Evolutionary conservation across 2,113 vertebrate species (phyloP), one percentile per base, ranked within the genome.

Genomic region (Vicugna pacos): DNA sequence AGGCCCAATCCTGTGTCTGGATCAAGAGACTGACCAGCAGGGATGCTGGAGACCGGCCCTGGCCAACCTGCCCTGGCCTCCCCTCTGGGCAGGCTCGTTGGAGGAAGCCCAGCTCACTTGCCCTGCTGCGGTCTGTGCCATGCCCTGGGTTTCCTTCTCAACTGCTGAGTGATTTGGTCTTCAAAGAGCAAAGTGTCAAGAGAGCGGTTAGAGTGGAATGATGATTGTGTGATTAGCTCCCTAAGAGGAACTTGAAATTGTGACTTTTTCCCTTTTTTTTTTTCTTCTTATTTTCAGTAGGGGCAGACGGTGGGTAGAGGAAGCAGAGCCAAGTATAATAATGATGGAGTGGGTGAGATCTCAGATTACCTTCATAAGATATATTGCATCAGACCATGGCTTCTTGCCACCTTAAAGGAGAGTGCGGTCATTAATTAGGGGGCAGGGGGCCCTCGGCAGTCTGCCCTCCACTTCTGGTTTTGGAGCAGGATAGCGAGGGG

Each of bases 341-440:
- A n/a, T 11, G 65, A 42, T 8, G 14, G 56, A 38, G 35, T 73
- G 76, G 69, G 22, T 24, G 19, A 62, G 56, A n/a, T 38, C 83
- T 46, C 92, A 64, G 0, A 2, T 92, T 52, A 90, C 72, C 83
- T 73, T 54, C 30, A 2, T 72, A 5, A 54, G 67, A 54, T 75
- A 16, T 1, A 5, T 87, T 75, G 87, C 69, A 54, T 91, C 75
- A 38, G 76, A n/a, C 52, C 7, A 15, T 65, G 73, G 93, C 88
- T 77, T 85, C 83, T 65, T 65, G 90, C 76, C 58, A 46, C 70
- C 46, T 5, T 16, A 20, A 58, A 67, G 52, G 60, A 70, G 95
- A 82, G 48, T 19, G 0, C 0, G 0, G 7, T n/a, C 77, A 1
- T 65, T 50, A 46, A 5, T 72, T 70, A 70, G 62, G 46, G 24